These are phyloP conservation scores for Agrypnus murinus DNA, from an alignment of 2,888 invertebrate species.

Conservation along the genomic window DNA sequence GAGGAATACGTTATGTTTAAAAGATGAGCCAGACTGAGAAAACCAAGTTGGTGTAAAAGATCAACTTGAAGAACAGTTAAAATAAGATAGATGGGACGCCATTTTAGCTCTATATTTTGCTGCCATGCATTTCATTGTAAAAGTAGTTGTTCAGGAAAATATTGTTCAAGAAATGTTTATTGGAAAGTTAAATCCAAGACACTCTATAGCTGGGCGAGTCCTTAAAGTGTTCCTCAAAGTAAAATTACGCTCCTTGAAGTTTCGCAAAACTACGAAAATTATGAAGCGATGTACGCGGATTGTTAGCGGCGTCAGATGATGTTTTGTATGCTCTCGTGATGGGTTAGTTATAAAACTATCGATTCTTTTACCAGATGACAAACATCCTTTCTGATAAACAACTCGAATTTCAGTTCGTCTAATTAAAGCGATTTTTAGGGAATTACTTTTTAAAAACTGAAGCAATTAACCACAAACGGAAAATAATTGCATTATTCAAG, in stretches of 20 bases:
- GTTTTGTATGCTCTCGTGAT: conserved; percentile 37
- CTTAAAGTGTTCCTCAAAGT: conserved; percentile 68
- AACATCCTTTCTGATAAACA: too few relatives aligned
- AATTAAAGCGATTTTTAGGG: too few relatives aligned
- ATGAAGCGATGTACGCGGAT: conserved; percentile 59
- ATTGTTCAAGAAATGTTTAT: conserved; percentile 40
- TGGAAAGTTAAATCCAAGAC: conserved; percentile 50
- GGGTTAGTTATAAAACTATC: conserved; percentile 16
- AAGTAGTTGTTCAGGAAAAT: conserved; percentile 54
- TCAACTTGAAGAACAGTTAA: conserved; percentile 67
- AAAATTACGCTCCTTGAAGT: conserved; percentile 69
- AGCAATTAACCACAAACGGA: too few relatives aligned
- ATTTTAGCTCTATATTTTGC: conserved; percentile 68
- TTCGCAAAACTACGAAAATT: conserved; percentile 70
- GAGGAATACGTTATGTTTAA: conserved; percentile 24
- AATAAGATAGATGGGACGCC: conserved; percentile 70
- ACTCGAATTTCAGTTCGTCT: too few relatives aligned
- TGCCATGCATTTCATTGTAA: conserved; percentile 69
- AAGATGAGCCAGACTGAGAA: conserved; percentile 42
- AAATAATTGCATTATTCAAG: conserved; percentile 19
- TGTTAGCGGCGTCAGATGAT: conserved; percentile 49
- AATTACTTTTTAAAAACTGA: too few relatives aligned
- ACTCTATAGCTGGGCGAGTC: conserved; percentile 59
- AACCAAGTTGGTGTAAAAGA: conserved; percentile 59
- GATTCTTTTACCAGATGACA: conserved; percentile 6